These are phyloP conservation scores for Tachina grossa DNA, from an alignment of 2,888 invertebrate species.

Conservation along the genomic window DNA sequence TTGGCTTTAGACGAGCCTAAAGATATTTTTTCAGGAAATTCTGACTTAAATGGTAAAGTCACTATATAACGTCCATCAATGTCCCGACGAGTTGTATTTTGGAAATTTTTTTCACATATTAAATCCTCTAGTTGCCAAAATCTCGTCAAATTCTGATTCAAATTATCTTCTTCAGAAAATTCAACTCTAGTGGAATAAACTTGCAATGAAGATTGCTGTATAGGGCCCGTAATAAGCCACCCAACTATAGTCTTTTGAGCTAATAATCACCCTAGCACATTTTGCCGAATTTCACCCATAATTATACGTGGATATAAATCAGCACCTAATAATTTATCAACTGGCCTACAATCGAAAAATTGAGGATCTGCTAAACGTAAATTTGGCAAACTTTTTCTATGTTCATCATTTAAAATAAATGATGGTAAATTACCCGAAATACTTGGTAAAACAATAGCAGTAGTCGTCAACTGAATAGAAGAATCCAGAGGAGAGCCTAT, in stretches of 20 bases:
- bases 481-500: not conserved
- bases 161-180: not conserved
- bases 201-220: not conserved
- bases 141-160: not conserved
- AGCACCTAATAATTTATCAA: not conserved
- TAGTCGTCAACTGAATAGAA: not conserved
- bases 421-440: slow-evolving; percentile 7
- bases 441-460: not conserved
- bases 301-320: not conserved
- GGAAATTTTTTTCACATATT: not conserved
- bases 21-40: not conserved
- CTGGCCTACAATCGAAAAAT: not conserved
- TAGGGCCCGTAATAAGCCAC: not conserved
- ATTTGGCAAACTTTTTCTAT: not conserved
- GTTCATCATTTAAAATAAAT: not conserved
- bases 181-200: not conserved
- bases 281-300: too few species aligned
- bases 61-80: not conserved
- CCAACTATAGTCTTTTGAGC: too few species aligned
- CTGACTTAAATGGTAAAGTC: not conserved
- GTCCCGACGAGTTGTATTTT: not conserved
- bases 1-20: not conserved
- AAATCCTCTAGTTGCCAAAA: slow-evolving; percentile 13
- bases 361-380: not conserved
- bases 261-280: too few species aligned